Evolutionary conservation across 2,113 vertebrate genomes (phyloP).

Genomic region (Meles meles): DNA sequence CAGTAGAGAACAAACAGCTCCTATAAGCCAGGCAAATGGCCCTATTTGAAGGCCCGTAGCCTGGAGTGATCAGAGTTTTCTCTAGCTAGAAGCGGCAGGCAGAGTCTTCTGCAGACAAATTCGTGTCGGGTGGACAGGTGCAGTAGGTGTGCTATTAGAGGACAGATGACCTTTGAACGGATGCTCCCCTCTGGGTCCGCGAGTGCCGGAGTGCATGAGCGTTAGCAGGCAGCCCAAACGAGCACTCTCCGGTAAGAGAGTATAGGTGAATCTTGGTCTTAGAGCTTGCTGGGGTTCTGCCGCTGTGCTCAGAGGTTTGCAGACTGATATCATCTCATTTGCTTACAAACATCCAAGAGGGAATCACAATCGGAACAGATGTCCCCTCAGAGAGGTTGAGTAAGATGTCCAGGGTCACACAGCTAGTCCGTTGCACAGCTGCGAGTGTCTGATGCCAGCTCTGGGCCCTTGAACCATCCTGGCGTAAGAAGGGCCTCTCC

Average conservation of each 20-base stretch:
- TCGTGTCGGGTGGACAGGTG: background rate
- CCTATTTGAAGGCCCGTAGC: background rate
- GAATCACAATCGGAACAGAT: background rate
- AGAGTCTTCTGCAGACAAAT: background rate
- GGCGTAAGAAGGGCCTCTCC: accelerated
- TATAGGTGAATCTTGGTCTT: background rate
- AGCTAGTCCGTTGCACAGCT: background rate
- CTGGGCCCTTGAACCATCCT: background rate
- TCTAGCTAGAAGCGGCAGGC: background rate
- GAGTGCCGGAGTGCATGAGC: background rate
- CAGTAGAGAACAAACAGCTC: background rate
- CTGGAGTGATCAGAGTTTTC: background rate
- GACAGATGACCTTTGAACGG: background rate
- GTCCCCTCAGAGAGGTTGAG: background rate
- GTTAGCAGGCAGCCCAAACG: background rate
- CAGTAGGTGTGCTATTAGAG: background rate
- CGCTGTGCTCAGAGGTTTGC: background rate
- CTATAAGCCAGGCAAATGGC: background rate
- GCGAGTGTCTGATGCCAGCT: background rate
- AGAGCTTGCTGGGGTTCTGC: background rate
- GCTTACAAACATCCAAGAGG: background rate
- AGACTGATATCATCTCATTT: background rate
- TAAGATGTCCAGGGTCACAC: background rate
- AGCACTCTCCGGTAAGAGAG: background rate
- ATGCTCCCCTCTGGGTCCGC: background rate